These are phyloP conservation scores for Xiphydria camelus DNA, from an alignment of 2,888 invertebrate genomes.

Conservation along the genomic window DNA sequence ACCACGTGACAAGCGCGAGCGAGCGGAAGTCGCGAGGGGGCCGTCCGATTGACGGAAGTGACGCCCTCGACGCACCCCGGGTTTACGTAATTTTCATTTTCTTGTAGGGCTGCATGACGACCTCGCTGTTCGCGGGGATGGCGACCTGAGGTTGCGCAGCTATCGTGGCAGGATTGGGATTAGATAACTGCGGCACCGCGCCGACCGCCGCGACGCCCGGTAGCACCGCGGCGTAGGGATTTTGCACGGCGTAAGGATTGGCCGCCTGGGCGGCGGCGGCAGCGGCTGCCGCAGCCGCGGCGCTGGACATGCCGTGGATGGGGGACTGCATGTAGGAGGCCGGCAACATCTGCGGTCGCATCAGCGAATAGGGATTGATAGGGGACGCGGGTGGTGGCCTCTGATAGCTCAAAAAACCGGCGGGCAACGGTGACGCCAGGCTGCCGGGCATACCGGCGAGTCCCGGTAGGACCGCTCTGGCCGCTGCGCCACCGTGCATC, in stretches of 20 bases:
- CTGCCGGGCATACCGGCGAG: slow-evolving; percentile 40
- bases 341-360: slow-evolving; percentile 54
- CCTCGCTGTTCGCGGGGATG: slow-evolving; percentile 53
- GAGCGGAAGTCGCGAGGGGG: too few species aligned
- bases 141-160: slow-evolving; percentile 59
- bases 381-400: slow-evolving; percentile 47
- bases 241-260: slow-evolving; percentile 46
- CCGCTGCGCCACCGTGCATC: slow-evolving; percentile 18
- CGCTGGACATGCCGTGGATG: slow-evolving; percentile 38
- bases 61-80: not conserved
- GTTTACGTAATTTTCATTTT: slow-evolving; percentile 85
- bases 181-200: slow-evolving; percentile 44
- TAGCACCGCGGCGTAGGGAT: slow-evolving; percentile 50
- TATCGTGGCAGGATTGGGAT: slow-evolving; percentile 49
- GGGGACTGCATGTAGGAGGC: slow-evolving; percentile 46
- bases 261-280: slow-evolving; percentile 42
- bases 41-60: not conserved
- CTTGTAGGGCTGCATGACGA: slow-evolving; percentile 81
- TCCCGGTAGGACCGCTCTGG: slow-evolving; percentile 34
- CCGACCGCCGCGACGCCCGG: slow-evolving; percentile 53
- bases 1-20: too few species aligned
- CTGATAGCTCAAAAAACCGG: slow-evolving; percentile 54
- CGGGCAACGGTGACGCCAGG: slow-evolving; percentile 45
- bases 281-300: slow-evolving; percentile 17
- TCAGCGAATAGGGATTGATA: slow-evolving; percentile 60